These are phyloP conservation scores for Lasioglossum baleicum DNA, from an alignment of 1,140 invertebrate species.

Conservation along the genomic window DNA sequence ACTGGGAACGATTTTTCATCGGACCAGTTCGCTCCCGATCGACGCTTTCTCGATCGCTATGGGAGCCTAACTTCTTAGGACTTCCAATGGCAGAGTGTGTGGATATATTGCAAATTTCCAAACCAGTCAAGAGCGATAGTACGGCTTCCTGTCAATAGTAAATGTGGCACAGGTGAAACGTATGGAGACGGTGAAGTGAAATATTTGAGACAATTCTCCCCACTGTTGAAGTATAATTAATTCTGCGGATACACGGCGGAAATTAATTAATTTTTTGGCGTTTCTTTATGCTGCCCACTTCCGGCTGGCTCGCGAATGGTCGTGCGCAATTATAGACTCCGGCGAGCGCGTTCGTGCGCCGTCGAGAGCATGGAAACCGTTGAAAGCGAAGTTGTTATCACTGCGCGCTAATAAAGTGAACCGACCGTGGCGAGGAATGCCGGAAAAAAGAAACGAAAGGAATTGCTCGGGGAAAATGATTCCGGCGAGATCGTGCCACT, in stretches of 20 bases:
- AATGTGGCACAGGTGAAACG: too few relatives aligned
- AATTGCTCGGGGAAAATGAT: background rate
- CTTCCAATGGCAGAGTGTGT: too few relatives aligned
- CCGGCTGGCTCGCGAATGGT: background rate
- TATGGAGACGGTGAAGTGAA: too few relatives aligned
- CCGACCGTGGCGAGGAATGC: constrained; percentile 26
- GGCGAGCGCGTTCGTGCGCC: background rate
- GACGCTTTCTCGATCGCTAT: background rate
- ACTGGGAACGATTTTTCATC: background rate
- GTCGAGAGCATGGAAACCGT: background rate
- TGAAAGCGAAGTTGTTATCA: constrained; percentile 11
- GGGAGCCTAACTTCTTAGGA: too few relatives aligned
- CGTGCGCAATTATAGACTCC: constrained; percentile 8
- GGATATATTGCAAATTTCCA: too few relatives aligned
- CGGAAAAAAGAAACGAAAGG: constrained; percentile 8
- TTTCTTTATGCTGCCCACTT: background rate
- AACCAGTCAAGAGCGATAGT: too few relatives aligned
- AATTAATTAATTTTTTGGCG: background rate
- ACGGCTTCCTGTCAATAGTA: too few relatives aligned
- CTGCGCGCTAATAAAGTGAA: constrained; percentile 8
- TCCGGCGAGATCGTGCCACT: background rate
- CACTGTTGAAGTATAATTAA: background rate
- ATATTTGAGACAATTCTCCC: background rate
- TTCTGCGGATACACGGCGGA: too few relatives aligned
- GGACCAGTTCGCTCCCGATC: background rate